Base-by-base conservation (phyloP, 2,797 vertebrate genomes). In the Sciurus carolinensis region DNA sequence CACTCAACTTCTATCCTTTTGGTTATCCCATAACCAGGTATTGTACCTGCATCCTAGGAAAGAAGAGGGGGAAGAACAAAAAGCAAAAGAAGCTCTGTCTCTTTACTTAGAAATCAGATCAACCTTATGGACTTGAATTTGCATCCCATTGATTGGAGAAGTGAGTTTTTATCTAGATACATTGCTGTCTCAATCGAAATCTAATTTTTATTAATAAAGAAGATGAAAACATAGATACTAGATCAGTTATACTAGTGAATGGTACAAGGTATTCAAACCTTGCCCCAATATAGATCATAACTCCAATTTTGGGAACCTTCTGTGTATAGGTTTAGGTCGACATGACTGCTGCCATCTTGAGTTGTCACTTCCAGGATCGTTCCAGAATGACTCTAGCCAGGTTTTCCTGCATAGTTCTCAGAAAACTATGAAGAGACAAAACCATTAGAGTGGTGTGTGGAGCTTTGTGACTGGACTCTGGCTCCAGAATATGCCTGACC, bases 1-100 rank as follows among this genome's bases (percentile, higher is more conserved):
- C 30, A 64, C 12, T 7, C 20, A 42, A 7, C 17, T 30, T 84
- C 84, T 22, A 20, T 11, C 26, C 2, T 76, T 4, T 50, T 6
- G 11, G 7, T 44, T 81, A 26, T 54, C 22, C 6, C 33, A 57
- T 82, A 9, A 75, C 13, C n/a, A 80, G 59, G 12, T 36, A 59
- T 20, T 42, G 2, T 20, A 33, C 44, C 14, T 72, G 9, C 5
- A 57, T 44, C 66, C 15, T 4, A 72, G 52, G 54, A 42, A 69
- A 59, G 12, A 88, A 92, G 33, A 90, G 66, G 33, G 26, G 42
- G 26, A 62, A 94, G n/a, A 89, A 79, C 20, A 30, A 94, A 91
- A 69, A 22, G 0, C 28, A 83, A 67, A 50, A 50, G 39, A 73
- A n/a, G 44, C 18, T 92, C 50, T 91, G 72, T 6, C 7, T 86